phyloP scores from a whole-genome alignment of 2,888 invertebrate species.

The Parascotia fuliginaria region DNA sequence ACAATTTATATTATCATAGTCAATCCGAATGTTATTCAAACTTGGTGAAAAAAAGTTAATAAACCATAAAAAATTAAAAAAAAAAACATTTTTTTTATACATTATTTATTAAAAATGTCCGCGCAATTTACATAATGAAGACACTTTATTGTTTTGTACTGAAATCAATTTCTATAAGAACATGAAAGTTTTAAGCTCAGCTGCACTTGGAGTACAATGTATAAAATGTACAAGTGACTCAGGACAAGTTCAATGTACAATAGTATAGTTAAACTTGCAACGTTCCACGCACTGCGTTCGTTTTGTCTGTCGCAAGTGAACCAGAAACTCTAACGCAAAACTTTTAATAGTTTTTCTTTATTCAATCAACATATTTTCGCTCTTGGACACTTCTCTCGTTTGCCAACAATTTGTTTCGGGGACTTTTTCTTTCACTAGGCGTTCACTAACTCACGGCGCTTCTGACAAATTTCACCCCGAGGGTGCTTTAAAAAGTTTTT shows the following conservation, averaged over 20 bases:
- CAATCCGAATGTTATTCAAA: too few relatives aligned
- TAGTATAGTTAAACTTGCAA: conserved; percentile 42
- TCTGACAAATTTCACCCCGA: conserved; percentile 75
- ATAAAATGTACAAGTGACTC: background rate
- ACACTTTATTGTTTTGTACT: too few relatives aligned
- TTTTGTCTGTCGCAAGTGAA: conserved; percentile 69
- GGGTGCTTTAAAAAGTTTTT: conserved; percentile 70
- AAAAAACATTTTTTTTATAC: too few relatives aligned
- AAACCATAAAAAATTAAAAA: too few relatives aligned
- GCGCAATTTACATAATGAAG: too few relatives aligned
- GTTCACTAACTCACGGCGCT: conserved; percentile 63
- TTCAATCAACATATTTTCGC: conserved; percentile 85
- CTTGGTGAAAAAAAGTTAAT: too few relatives aligned
- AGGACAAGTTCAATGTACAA: conserved; percentile 26
- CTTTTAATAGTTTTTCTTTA: conserved; percentile 85
- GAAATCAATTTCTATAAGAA: too few relatives aligned
- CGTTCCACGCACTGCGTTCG: conserved; percentile 61
- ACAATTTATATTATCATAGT: too few relatives aligned
- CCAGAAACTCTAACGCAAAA: conserved; percentile 71
- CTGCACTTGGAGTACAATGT: too few relatives aligned
- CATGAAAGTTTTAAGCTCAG: too few relatives aligned
- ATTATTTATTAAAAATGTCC: too few relatives aligned
- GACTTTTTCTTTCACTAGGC: conserved; percentile 68
- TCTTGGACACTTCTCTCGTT: conserved; percentile 81
- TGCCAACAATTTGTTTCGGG: conserved; percentile 82